Conservation (phyloP, 1,140 invertebrate genomes). For the Nomia melanderi region DNA sequence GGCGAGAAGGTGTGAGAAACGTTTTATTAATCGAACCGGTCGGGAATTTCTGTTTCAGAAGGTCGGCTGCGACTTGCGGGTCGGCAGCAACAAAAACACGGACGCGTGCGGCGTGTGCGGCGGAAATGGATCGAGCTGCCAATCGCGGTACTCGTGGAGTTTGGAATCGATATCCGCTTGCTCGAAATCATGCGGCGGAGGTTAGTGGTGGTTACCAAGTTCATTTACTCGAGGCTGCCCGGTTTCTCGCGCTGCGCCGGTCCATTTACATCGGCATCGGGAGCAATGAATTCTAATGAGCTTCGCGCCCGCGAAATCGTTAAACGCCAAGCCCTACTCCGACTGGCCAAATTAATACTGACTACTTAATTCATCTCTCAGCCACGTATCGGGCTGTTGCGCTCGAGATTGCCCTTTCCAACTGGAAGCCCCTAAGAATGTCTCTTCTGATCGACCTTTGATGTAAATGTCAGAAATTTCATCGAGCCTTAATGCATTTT, state of each 20-base stretch:
- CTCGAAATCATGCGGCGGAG: slow-evolving; percentile 95
- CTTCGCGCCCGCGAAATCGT: slow-evolving; percentile 33
- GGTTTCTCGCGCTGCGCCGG: neutral
- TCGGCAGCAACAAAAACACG: slow-evolving; percentile 91
- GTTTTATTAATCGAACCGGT: slow-evolving; percentile 57
- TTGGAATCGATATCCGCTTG: slow-evolving; percentile 90
- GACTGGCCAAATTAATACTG: slow-evolving; percentile 42
- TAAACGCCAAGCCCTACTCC: neutral
- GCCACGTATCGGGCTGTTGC: neutral
- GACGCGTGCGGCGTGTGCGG: slow-evolving; percentile 95
- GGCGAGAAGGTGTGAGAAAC: slow-evolving; percentile 3
- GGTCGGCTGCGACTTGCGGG: slow-evolving; percentile 93
- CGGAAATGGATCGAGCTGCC: slow-evolving; percentile 92
- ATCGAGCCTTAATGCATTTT: no score
- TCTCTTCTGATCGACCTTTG: neutral
- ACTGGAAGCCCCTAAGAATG: neutral
- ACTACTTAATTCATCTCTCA: slow-evolving; percentile 10
- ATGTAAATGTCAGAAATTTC: no score
- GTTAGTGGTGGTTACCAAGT: slow-evolving; percentile 82
- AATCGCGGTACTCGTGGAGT: slow-evolving; percentile 91
- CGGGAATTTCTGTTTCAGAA: slow-evolving; percentile 84
- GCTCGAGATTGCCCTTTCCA: neutral
- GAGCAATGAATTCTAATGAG: slow-evolving; percentile 50
- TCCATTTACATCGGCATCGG: slow-evolving; percentile 41
- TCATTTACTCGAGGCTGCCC: slow-evolving; percentile 42